These are phyloP conservation scores for Tachysurus vachellii DNA, from an alignment of 2,113 vertebrate species.

Conservation along the genomic window DNA sequence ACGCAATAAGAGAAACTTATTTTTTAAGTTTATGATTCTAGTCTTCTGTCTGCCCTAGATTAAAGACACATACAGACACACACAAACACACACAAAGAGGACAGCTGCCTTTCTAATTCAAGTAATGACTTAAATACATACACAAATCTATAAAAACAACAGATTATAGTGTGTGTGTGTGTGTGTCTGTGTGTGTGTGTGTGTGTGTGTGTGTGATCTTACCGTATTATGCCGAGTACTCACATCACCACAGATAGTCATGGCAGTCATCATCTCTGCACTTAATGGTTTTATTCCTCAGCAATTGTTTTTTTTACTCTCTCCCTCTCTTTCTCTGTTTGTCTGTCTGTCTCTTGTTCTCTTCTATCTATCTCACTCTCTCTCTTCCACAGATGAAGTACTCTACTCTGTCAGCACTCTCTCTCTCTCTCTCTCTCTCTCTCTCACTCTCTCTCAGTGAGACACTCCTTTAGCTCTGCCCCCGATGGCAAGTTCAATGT, in stretches of 20 bases:
- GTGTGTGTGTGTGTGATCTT: constrained; percentile 51
- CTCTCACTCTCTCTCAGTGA: constrained; percentile 32
- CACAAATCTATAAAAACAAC: not conserved
- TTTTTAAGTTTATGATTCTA: not conserved
- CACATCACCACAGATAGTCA: constrained; percentile 68
- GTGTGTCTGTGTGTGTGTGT: constrained; percentile 15
- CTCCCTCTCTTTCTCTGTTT: not conserved
- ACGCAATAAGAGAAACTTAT: too few species aligned
- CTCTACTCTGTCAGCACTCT: not conserved
- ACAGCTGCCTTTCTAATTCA: not conserved
- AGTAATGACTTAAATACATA: not conserved
- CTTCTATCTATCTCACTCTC: not conserved
- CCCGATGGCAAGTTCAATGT: not conserved
- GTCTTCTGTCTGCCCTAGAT: not conserved
- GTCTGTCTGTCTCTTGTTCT: not conserved
- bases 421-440: not conserved
- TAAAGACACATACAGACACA: not conserved
- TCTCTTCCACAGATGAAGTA: not conserved
- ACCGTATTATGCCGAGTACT: constrained; percentile 72
- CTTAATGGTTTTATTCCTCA: not conserved
- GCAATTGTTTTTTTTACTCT: not conserved
- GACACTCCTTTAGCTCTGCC: constrained; percentile 28
- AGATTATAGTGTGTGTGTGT: not conserved
- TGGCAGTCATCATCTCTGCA: constrained; percentile 72
- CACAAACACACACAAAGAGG: not conserved